A percentile compares a stretch with the other conserved stretches of the same genome.
Conservation (phyloP, 2,888 invertebrate genomes). For the Leucophenga maculata region DNA sequence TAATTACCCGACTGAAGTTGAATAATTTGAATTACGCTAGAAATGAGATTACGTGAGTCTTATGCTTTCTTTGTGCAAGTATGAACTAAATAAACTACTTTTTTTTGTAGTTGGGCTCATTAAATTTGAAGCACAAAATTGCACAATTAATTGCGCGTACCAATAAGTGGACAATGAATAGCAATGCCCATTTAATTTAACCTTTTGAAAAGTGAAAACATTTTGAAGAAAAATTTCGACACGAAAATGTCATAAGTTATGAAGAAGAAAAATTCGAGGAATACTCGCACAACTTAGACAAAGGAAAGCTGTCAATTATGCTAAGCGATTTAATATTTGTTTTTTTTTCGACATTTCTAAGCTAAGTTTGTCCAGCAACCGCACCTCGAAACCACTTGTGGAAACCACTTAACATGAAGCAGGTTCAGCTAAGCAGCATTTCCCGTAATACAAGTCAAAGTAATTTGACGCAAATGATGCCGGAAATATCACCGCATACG, state of each 20-base stretch:
- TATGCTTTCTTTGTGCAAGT: too few species aligned
- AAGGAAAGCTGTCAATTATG: not conserved
- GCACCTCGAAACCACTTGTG: too few species aligned
- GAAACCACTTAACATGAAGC: too few species aligned
- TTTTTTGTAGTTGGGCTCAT: too few species aligned
- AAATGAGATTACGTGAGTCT: conserved; percentile 3
- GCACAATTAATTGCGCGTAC: too few species aligned
- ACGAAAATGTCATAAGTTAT: not conserved
- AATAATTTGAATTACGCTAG: conserved; percentile 5
- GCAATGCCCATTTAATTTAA: too few species aligned
- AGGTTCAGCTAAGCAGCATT: not conserved
- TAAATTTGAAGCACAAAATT: too few species aligned
- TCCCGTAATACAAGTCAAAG: conserved; percentile 15
- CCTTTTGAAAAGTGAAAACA: too few species aligned
- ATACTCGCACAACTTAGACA: not conserved
- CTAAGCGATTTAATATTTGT: not conserved
- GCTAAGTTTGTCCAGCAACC: not conserved
- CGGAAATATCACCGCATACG: conserved; percentile 12
- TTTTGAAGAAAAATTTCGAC: not conserved
- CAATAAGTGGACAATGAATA: too few species aligned
- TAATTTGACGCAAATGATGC: conserved; percentile 21
- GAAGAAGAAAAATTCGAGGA: not conserved
- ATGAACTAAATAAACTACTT: too few species aligned
- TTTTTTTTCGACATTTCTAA: not conserved
- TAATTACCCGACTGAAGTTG: not conserved